Evolutionary conservation across 1,140 invertebrate species (phyloP).

Genomic region (Ooceraea biroi): DNA sequence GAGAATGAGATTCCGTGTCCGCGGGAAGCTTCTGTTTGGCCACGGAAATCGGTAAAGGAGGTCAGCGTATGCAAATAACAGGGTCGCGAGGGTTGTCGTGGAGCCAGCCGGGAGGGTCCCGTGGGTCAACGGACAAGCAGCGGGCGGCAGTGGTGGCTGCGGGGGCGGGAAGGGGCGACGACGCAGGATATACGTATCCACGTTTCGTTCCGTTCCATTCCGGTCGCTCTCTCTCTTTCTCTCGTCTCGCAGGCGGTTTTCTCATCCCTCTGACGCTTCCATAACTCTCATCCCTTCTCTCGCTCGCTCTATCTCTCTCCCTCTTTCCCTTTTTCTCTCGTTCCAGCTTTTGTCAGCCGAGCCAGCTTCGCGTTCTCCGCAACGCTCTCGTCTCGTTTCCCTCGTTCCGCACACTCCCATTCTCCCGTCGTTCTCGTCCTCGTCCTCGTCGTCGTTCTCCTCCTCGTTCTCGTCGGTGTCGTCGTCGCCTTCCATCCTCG

Average conservation of each 20-base stretch:
- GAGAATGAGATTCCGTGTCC: constrained; percentile 60
- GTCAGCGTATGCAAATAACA: constrained; percentile 83
- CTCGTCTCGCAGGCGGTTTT: constrained; percentile 33
- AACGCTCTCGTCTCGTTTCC: constrained; percentile 58
- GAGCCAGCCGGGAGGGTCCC: constrained; percentile 76
- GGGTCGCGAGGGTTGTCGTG: constrained; percentile 75
- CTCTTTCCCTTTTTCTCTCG: constrained; percentile 15
- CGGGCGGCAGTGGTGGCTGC: constrained; percentile 14
- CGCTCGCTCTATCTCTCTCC: constrained; percentile 29
- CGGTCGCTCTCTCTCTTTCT: constrained; percentile 10
- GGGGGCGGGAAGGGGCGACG: neutral
- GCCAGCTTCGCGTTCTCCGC: constrained; percentile 44
- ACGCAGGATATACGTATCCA: constrained; percentile 45
- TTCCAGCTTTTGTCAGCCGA: constrained; percentile 42
- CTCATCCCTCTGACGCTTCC: constrained; percentile 52
- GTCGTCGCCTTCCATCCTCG: constrained; percentile 39
- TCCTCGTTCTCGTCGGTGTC: constrained; percentile 16
- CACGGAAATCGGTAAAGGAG: constrained; percentile 81
- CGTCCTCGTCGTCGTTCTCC: constrained; percentile 21
- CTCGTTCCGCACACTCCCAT: constrained; percentile 56
- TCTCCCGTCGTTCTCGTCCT: constrained; percentile 34
- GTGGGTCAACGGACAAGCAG: constrained; percentile 79
- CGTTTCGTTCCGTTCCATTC: constrained; percentile 34
- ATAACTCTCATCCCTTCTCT: constrained; percentile 46
- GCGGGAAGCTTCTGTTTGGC: constrained; percentile 78